phyloP scores from a whole-genome alignment of 2,888 invertebrate species.

The Pharmacophagus antenor region DNA sequence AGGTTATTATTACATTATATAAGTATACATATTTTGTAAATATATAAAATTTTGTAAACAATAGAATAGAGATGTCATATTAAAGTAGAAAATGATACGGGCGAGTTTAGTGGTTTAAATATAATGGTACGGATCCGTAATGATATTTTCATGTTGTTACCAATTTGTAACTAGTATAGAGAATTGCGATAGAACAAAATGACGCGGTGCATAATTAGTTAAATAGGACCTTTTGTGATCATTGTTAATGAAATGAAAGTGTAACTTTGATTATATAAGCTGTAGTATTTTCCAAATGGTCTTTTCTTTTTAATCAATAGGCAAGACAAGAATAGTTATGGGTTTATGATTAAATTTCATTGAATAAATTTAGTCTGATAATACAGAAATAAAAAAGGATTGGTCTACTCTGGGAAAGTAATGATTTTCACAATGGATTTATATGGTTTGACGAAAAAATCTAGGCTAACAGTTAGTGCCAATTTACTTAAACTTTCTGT shows the following conservation, averaged over 20 bases:
- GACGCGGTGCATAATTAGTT: conserved; percentile 72
- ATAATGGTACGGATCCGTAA: conserved; percentile 65
- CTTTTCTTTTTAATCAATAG: conserved; percentile 53
- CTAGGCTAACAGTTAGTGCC: too few relatives aligned
- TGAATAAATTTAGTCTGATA: too few relatives aligned
- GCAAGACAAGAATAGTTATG: too few relatives aligned
- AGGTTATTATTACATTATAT: conserved; percentile 45
- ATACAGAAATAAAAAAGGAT: too few relatives aligned
- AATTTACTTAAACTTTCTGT: too few relatives aligned
- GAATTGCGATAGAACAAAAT: conserved; percentile 67
- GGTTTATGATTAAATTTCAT: too few relatives aligned
- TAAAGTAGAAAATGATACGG: conserved; percentile 74
- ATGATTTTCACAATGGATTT: too few relatives aligned
- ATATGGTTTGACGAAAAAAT: too few relatives aligned
- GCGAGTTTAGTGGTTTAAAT: conserved; percentile 62
- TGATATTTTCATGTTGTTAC: conserved; percentile 67
- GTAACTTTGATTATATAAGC: conserved; percentile 80
- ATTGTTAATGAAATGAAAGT: conserved; percentile 78
- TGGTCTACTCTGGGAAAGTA: too few relatives aligned
- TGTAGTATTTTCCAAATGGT: conserved; percentile 73
- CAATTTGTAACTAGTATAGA: conserved; percentile 53
- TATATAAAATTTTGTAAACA: conserved; percentile 38
- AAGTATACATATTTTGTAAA: conserved; percentile 37
- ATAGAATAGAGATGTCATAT: conserved; percentile 43
- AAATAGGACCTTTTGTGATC: conserved; percentile 75